These are phyloP conservation scores for Decapterus maruadsi DNA, from an alignment of 2,797 vertebrate genomes.

Conservation along the genomic window DNA sequence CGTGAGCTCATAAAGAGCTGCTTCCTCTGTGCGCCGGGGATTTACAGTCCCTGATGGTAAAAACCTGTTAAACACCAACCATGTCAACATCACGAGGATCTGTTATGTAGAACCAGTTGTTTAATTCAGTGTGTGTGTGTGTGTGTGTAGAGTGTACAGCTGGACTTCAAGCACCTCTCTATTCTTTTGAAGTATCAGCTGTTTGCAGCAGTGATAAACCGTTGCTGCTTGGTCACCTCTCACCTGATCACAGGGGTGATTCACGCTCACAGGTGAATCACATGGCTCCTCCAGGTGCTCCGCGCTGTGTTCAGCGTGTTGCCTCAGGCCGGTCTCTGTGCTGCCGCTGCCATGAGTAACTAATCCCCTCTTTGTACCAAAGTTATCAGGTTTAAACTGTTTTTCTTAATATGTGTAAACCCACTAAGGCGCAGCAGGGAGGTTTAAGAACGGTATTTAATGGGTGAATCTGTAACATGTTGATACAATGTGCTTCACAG, in stretches of 20 bases:
- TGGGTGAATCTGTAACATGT: background rate
- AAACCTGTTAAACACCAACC: slow-evolving; percentile 8
- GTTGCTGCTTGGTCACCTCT: background rate
- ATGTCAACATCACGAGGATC: background rate
- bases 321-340: background rate
- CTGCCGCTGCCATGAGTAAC: background rate
- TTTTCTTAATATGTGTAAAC: no score
- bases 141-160: no score
- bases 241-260: background rate
- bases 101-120: no score
- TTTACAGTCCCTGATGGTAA: slow-evolving; percentile 33
- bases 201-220: background rate
- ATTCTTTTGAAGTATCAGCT: background rate
- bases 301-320: background rate
- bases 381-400: no score
- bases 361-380: background rate
- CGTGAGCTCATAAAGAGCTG: slow-evolving; percentile 28
- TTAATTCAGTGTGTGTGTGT: no score
- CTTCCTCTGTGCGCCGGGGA: background rate
- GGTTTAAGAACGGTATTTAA: no score
- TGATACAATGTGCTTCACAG: background rate
- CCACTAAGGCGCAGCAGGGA: no score
- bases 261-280: background rate
- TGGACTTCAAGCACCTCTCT: no score
- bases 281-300: background rate